Evolutionary conservation across 2,888 invertebrate genomes (phyloP), one percentile per base, ranked within the genome.

Genomic region (Drosophila picticornis): DNA sequence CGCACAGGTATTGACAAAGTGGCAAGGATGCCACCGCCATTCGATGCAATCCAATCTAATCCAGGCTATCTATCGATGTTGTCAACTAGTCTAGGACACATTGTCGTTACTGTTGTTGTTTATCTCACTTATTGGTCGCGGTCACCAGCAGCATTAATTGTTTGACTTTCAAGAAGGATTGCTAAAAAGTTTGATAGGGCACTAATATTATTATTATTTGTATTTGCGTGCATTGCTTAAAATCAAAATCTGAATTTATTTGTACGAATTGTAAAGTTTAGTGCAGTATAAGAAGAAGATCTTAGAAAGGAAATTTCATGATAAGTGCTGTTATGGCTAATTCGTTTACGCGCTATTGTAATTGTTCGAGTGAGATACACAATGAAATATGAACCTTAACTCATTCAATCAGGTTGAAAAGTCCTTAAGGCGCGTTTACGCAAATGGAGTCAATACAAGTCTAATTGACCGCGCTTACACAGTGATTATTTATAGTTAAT

Each of bases 51-150:
- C 32, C 43, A 29, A 25, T n/a, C 32, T 22, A n/a, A 32, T 19
- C 40, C 70, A 32, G 59, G 72, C 78, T 66, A 51, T 55, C 59
- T 63, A 63, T 78, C 57, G 90, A 74, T 90, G 85, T 90, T 85
- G 90, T 84, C 76, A 90, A 60, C 58, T 83, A 89, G 90, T 74
- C 61, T 83, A 87, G 81, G 82, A 83, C 66, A 66, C 50, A 55
- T 80, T 85, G 16, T 36, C 31, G 40, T 72, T 59, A 4, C 74
- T 78, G 72, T 78, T 90, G 75, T 88, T 79, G 73, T 80, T 65
- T 59, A 66, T 43, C 31, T 55, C 51, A 64, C 36, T 29, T 9
- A 13, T 72, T 50, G 59, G 32, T 16, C n/a, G 67, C 71, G 36
- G 5, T 22, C 71, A 70, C 43, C 56, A 70, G 55, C 55, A 69